Evolutionary conservation across 2,113 vertebrate species (phyloP), one percentile per base, ranked within the genome.

Genomic region (Scomber japonicus): DNA sequence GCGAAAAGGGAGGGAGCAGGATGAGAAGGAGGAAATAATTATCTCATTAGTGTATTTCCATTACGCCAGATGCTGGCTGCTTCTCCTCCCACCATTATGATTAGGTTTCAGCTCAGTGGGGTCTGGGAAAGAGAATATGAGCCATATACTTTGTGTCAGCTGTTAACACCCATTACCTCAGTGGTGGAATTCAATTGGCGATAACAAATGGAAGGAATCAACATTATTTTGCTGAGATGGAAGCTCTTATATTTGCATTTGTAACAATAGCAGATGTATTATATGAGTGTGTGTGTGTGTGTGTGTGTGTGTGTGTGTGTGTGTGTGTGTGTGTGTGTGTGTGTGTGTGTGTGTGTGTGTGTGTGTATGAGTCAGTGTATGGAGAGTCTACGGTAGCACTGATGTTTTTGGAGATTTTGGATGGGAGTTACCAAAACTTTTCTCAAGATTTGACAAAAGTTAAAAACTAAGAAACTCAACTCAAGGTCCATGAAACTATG

Each of bases 41-140:
- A 84, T 84, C 70, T 83, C 70, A 74, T 80, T 80, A 84, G 59
- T 75, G 65, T 75, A 48, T 75, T 84, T 70, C 76, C 71, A 80
- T 80, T 78, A 70, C 65, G 64, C 71, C 65, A 65, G 51, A 57
- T 10, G 5, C 51, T 70, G 59, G 53, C 60, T 84, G 65, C 65
- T 65, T 54, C 76, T 53, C 70, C 71, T 65, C 76, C 60, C 71
- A 57, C 76, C 21, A 40, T 45, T 48, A 40, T 75, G 82, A 79
- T 80, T 70, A 59, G 59, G 53, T 69, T 73, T 74, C 57, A 68
- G 64, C 69, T 82, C 66, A 71, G 60, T 21, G 16, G 59, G 72
- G 16, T 46, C 24, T 60, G 46, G 11, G 35, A 53, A 56, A 56
- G 31, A 40, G 54, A 82, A 71, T 50, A 75, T 63, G 44, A 69